A percentile compares a stretch with the other conserved stretches of the same genome.
Conservation (phyloP, 2,113 vertebrate genomes). For the Peucedramus taeniatus region DNA sequence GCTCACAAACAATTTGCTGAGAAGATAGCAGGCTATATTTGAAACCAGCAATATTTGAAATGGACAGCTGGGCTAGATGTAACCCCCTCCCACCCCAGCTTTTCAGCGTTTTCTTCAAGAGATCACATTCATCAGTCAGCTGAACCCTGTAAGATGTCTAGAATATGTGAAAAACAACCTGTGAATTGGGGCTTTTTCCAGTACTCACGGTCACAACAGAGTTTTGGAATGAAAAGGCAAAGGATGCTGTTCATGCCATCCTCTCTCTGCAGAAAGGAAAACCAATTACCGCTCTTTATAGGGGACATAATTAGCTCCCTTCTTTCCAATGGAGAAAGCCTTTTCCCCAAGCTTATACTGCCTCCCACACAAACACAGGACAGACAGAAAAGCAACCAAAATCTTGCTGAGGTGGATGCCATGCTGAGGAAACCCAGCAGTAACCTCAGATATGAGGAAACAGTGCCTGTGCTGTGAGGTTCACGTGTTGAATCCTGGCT, state of each 20-base stretch:
- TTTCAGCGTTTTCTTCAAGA: slow-evolving; percentile 9
- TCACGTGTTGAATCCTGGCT: neutral
- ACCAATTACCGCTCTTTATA: neutral
- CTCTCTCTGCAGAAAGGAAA: slow-evolving; percentile 6
- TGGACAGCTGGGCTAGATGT: neutral
- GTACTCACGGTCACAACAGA: neutral
- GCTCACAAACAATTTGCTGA: neutral
- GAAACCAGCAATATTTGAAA: neutral
- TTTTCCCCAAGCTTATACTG: neutral
- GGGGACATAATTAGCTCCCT: slow-evolving; percentile 17
- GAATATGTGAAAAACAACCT: neutral
- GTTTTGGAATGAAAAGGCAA: slow-evolving; percentile 43
- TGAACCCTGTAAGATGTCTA: slow-evolving; percentile 38
- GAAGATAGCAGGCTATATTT: slow-evolving; percentile 7
- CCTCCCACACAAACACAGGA: neutral
- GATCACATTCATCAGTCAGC: slow-evolving; percentile 24
- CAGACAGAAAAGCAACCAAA: neutral
- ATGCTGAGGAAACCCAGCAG: neutral
- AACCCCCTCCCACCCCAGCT: neutral
- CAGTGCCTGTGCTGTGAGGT: neutral
- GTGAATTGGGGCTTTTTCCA: neutral
- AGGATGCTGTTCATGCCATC: neutral
- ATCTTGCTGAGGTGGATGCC: neutral
- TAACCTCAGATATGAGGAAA: neutral
- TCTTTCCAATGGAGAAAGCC: neutral